phyloP scores from a whole-genome alignment of 2,888 invertebrate genomes.

The Asteroscopus sphinx region DNA sequence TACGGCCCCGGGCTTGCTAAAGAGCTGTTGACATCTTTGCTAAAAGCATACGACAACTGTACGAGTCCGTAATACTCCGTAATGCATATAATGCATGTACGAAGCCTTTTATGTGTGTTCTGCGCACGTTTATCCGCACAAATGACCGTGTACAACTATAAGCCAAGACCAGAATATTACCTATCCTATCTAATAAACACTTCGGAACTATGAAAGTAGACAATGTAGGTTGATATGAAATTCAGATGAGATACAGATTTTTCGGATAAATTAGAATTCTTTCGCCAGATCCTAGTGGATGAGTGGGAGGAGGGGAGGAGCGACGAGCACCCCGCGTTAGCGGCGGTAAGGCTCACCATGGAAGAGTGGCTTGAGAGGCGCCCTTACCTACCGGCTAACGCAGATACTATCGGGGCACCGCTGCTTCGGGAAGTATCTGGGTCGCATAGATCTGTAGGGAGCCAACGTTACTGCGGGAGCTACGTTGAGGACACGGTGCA shows the following conservation, averaged over 20 bases:
- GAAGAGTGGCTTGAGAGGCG: too few species aligned
- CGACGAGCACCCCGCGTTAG: too few species aligned
- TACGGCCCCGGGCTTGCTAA: conserved; percentile 33
- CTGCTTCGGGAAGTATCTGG: too few species aligned
- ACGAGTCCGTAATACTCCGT: conserved; percentile 24
- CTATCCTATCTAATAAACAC: conserved; percentile 5
- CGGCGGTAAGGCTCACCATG: too few species aligned
- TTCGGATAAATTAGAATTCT: too few species aligned
- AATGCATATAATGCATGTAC: conserved; percentile 17
- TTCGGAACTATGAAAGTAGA: conserved; percentile 26
- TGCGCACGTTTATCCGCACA: background rate
- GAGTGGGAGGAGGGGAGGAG: too few species aligned
- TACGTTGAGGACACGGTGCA: too few species aligned
- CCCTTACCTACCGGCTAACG: too few species aligned
- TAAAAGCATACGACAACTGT: conserved; percentile 49
- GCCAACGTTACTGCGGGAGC: too few species aligned
- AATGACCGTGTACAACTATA: conserved; percentile 9
- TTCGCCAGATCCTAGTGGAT: too few species aligned
- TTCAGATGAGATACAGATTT: background rate
- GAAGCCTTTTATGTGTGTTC: conserved; percentile 24
- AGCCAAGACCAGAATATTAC: conserved; percentile 17
- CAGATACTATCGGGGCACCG: too few species aligned
- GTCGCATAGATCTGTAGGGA: too few species aligned
- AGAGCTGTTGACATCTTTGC: conserved; percentile 52
- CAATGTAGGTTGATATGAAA: conserved; percentile 24